Evolutionary conservation across 1,140 invertebrate genomes (phyloP).

Genomic region (Calephelis nemesis): DNA sequence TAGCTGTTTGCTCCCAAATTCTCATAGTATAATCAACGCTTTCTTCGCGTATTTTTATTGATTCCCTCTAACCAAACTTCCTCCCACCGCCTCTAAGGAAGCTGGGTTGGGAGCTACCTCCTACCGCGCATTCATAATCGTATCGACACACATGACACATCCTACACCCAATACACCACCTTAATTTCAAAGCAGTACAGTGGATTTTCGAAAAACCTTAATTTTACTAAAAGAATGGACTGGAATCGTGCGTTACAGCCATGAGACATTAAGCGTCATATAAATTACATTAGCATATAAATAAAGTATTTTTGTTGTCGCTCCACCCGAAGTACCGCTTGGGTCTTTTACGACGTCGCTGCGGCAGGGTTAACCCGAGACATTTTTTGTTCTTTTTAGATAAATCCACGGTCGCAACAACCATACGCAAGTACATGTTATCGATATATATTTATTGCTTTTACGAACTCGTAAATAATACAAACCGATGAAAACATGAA

Average conservation of each 20-base stretch:
- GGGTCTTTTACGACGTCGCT: slow-evolving; percentile 65
- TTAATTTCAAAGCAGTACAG: slow-evolving; percentile 49
- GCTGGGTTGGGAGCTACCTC: slow-evolving; percentile 70
- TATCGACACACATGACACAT: slow-evolving; percentile 67
- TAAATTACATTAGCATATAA: slow-evolving; percentile 80
- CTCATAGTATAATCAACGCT: slow-evolving; percentile 75
- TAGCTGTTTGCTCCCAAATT: slow-evolving; percentile 58
- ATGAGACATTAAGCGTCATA: slow-evolving; percentile 78
- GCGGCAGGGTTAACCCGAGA: slow-evolving; percentile 56
- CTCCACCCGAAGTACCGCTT: slow-evolving; percentile 49
- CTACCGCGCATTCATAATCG: slow-evolving; percentile 78
- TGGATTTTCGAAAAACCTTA: slow-evolving; percentile 34
- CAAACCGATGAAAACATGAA: slow-evolving; percentile 63
- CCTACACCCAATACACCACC: slow-evolving; percentile 46
- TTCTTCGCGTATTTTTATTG: slow-evolving; percentile 78
- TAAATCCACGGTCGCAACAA: slow-evolving; percentile 72
- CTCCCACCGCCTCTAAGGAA: slow-evolving; percentile 61
- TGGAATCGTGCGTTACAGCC: slow-evolving; percentile 75
- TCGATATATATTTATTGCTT: slow-evolving; percentile 73
- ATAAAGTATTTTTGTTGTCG: slow-evolving; percentile 78
- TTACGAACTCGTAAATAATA: slow-evolving; percentile 73
- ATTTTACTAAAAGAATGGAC: slow-evolving; percentile 59
- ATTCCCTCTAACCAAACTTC: slow-evolving; percentile 56
- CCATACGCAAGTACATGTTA: slow-evolving; percentile 72
- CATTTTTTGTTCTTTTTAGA: slow-evolving; percentile 75